These are phyloP conservation scores for Drosophila littoralis DNA, from an alignment of 1,140 invertebrate species.

Conservation along the genomic window DNA sequence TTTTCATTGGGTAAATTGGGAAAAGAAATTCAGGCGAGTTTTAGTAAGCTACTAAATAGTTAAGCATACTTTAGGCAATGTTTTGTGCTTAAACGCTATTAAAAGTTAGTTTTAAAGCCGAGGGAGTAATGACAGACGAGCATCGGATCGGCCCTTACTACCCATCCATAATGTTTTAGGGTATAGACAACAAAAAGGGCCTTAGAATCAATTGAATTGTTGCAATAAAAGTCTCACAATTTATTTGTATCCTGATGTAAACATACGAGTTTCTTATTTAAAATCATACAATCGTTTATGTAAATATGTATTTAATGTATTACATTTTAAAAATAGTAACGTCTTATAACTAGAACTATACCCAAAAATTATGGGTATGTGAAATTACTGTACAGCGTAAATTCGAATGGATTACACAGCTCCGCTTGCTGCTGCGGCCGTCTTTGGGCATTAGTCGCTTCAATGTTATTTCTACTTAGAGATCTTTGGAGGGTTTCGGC, in stretches of 20 bases:
- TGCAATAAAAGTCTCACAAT: constrained; percentile 1
- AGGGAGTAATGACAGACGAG: too few species aligned
- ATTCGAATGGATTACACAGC: constrained; percentile 38
- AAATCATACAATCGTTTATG: constrained; percentile 3
- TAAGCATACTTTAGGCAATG: too few species aligned
- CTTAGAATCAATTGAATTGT: neutral
- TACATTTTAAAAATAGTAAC: constrained; percentile 32
- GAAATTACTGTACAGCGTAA: constrained; percentile 42
- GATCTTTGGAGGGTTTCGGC: constrained; percentile 32
- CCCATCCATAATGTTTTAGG: too few species aligned
- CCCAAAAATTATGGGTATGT: constrained; percentile 14
- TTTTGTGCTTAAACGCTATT: too few species aligned
- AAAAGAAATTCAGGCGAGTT: too few species aligned
- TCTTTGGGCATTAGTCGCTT: constrained; percentile 32
- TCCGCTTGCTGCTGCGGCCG: constrained; percentile 19
- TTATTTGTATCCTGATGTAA: neutral
- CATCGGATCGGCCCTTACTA: too few species aligned
- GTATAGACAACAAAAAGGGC: too few species aligned
- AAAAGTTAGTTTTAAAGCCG: too few species aligned
- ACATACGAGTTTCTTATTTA: constrained; percentile 2
- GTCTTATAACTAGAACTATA: constrained; percentile 16
- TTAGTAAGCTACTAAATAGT: too few species aligned
- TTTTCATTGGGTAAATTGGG: too few species aligned
- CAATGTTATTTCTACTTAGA: constrained; percentile 13
- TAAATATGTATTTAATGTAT: constrained; percentile 29